Conservation (phyloP, 1,140 invertebrate genomes). For the Bathynomus jamesi region DNA sequence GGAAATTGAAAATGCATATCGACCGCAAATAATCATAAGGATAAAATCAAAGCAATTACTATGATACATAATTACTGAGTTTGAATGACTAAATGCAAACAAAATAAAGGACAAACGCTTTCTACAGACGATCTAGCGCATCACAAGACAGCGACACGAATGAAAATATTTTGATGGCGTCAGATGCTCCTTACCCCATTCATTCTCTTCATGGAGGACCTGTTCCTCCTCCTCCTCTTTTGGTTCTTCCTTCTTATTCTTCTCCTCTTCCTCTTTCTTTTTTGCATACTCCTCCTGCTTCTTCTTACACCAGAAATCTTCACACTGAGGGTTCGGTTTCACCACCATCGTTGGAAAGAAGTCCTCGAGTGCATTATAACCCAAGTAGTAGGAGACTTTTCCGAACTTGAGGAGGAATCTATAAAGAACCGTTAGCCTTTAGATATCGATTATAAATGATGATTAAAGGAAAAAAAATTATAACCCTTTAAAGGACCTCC, state of each 20-base stretch:
- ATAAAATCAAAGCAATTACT: no score
- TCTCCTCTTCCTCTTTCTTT: constrained; percentile 40
- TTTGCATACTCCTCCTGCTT: constrained; percentile 62
- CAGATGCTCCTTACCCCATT: constrained; percentile 64
- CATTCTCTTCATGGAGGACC: constrained; percentile 76
- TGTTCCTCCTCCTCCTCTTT: constrained; percentile 49
- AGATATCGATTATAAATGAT: no score
- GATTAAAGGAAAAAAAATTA: no score
- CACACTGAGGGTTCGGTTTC: constrained; percentile 86
- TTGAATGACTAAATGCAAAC: no score
- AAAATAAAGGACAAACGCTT: no score
- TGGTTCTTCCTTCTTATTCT: constrained; percentile 38
- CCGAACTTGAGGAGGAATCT: constrained; percentile 86
- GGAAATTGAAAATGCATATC: no score
- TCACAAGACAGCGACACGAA: no score
- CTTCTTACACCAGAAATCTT: constrained; percentile 67
- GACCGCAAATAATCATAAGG: no score
- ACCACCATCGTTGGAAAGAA: constrained; percentile 92
- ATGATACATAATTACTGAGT: no score
- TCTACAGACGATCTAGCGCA: no score
- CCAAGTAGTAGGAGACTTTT: constrained; percentile 78
- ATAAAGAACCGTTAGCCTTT: constrained; percentile 37
- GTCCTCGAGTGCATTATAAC: constrained; percentile 93
- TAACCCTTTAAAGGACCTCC: no score
- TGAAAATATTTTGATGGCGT: constrained; percentile 9